Conservation (phyloP, 1,140 invertebrate species). For the Spodoptera frugiperda region DNA sequence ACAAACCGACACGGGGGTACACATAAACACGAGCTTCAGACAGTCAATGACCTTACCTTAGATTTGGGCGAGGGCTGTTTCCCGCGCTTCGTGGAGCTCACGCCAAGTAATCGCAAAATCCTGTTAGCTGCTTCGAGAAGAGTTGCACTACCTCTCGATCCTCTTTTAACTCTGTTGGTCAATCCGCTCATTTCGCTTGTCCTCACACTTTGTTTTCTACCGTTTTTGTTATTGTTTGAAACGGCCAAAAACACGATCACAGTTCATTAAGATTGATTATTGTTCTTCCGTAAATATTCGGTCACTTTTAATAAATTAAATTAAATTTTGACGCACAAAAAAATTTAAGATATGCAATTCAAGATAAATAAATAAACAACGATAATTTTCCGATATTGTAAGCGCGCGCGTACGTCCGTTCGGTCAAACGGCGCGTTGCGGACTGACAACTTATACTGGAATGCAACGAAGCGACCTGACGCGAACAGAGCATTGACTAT, state of each 20-base stretch:
- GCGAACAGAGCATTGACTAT: slow-evolving; percentile 78
- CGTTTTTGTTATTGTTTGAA: slow-evolving; percentile 74
- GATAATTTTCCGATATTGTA: slow-evolving; percentile 34
- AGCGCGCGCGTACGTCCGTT: slow-evolving; percentile 69
- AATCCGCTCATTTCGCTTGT: slow-evolving; percentile 85
- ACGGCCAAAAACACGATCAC: slow-evolving; percentile 78
- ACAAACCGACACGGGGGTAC: slow-evolving; percentile 30
- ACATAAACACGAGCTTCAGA: slow-evolving; percentile 43
- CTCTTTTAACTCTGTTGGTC: slow-evolving; percentile 85
- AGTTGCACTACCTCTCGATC: slow-evolving; percentile 86
- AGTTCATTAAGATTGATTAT: slow-evolving; percentile 74
- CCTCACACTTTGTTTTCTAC: slow-evolving; percentile 74
- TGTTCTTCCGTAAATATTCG: not conserved
- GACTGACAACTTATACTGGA: slow-evolving; percentile 70
- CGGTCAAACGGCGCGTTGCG: slow-evolving; percentile 72
- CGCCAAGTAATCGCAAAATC: slow-evolving; percentile 84
- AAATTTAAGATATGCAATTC: slow-evolving; percentile 66
- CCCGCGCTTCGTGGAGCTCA: slow-evolving; percentile 84
- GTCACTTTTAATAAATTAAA: slow-evolving; percentile 23
- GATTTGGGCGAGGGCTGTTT: slow-evolving; percentile 83
- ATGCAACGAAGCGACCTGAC: slow-evolving; percentile 61
- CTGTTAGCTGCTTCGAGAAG: slow-evolving; percentile 85
- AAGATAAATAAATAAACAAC: slow-evolving; percentile 60
- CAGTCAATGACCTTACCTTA: slow-evolving; percentile 81
- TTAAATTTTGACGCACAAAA: slow-evolving; percentile 49